Evolutionary conservation across 2,797 vertebrate species (phyloP).

Genomic region (Megaceryle alcyon): DNA sequence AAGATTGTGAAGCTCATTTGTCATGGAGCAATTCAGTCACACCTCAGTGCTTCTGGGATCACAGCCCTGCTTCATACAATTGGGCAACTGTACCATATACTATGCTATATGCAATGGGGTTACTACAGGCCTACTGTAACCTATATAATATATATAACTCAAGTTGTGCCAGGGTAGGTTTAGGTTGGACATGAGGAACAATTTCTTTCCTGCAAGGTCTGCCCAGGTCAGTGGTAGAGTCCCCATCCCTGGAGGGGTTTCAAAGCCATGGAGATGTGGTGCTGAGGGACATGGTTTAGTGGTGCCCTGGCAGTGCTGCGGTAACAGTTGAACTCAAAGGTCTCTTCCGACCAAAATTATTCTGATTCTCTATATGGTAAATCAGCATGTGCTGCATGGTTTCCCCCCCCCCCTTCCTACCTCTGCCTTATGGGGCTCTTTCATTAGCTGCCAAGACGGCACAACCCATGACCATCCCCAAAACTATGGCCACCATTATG

Average conservation of each 20-base stretch:
- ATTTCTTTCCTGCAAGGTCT: not conserved
- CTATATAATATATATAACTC: not conserved
- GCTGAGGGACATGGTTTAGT: not conserved
- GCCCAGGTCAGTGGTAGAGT: not conserved
- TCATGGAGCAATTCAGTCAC: not conserved
- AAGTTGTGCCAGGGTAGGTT: not conserved
- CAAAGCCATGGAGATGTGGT: not conserved
- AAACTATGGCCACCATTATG: rapidly evolving
- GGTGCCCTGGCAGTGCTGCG: not conserved
- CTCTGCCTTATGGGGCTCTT: not conserved
- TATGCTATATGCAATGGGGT: rapidly evolving
- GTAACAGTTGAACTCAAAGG: not conserved
- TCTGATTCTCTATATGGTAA: not conserved
- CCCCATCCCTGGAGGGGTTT: not conserved
- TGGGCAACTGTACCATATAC: rapidly evolving
- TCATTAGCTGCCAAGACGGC: rapidly evolving
- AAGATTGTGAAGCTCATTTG: rapidly evolving
- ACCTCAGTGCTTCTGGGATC: not conserved
- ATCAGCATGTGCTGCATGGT: rapidly evolving
- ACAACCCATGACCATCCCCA: rapidly evolving
- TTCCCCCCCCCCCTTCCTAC: not conserved
- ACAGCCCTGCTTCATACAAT: rapidly evolving
- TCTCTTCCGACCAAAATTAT: not conserved
- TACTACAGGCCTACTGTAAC: not conserved
- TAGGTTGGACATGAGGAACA: not conserved